Base-by-base conservation (phyloP, 2,797 vertebrate species). In the Myoxocephalus aenaeus region DNA sequence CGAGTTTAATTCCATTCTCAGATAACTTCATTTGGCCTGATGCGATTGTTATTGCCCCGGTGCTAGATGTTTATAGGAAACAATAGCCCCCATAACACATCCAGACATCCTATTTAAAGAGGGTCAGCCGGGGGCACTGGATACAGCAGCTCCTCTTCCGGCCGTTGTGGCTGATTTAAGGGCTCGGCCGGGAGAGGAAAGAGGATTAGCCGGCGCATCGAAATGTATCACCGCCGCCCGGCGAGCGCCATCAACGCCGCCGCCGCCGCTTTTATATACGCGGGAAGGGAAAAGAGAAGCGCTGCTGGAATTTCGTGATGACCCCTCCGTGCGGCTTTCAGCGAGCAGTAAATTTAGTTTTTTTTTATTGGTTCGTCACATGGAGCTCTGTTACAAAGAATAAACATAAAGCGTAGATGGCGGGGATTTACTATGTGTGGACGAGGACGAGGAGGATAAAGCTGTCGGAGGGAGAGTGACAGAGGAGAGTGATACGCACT, bases 21-120 rank as follows among this genome's bases (percentile, higher is more conserved):
- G 97, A 98, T 99, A 99, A 99, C 97, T 98, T 98, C 95, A 96
- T 99, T 99, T 99, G 94, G 79, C 96, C 95, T 98, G 97, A 98
- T 99, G 97, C 95, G 96, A 97, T 97, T 98, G 97, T 99, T 99
- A 99, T 99, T 98, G 97, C 96, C 96, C 93, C 94, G 94, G 95
- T 97, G 97, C 97, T 96, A 96, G 96, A 98, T 98, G 97, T 98
- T 99, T 98, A 98, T 98, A 97, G 97, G 97, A 98, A 98, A 99
- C 97, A 98, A 98, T 98, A 97, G 97, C 96, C 96, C 96, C 96
- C 96, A 97, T 98, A 98, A 98, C 98, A 97, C 97, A 97, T 96
- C 97, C 96, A 96, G 97, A 96, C 96, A 97, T 98, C 96, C 96
- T 96, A 94, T 96, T 96, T 96, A 95, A 96, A 96, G 96, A 96